Percentiles rank a stretch among this genome's conserved stretches.
phyloP scores from a whole-genome alignment of 2,888 invertebrate species.

The Fragum fragum region DNA sequence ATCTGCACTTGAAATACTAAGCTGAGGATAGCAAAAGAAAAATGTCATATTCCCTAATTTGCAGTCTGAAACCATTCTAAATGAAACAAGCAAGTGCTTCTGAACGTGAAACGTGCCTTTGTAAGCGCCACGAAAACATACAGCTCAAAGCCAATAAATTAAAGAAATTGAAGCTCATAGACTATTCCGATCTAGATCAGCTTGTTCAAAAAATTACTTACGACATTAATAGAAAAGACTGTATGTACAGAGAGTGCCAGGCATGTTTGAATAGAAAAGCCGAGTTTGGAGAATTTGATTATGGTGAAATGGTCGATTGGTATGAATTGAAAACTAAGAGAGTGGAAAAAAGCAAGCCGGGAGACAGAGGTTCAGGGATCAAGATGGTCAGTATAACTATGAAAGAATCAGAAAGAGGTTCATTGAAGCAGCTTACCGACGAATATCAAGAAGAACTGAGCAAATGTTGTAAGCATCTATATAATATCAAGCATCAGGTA shows the following conservation, averaged over 20 bases:
- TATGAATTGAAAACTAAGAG: slow-evolving; percentile 42
- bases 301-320: slow-evolving; percentile 36
- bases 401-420: slow-evolving; percentile 43
- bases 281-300: background rate
- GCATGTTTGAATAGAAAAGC: slow-evolving; percentile 26
- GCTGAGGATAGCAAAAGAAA: slow-evolving; percentile 29
- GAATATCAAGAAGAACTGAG: slow-evolving; percentile 39
- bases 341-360: slow-evolving; percentile 14
- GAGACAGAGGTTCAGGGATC: background rate
- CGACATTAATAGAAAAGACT: slow-evolving; percentile 21
- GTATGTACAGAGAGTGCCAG: slow-evolving; percentile 53
- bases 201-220: slow-evolving; percentile 31
- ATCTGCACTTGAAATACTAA: slow-evolving; percentile 59
- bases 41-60: slow-evolving; percentile 69
- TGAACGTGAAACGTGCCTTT: slow-evolving; percentile 66
- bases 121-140: slow-evolving; percentile 60
- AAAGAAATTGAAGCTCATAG: slow-evolving; percentile 19
- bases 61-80: slow-evolving; percentile 65
- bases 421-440: slow-evolving; percentile 20
- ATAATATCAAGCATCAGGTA: slow-evolving; percentile 64
- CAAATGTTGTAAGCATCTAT: slow-evolving; percentile 52
- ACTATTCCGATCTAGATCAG: slow-evolving; percentile 26
- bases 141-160: slow-evolving; percentile 50
- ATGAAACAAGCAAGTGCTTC: slow-evolving; percentile 41
- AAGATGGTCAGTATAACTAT: slow-evolving; percentile 35